Base-by-base conservation (phyloP, 2,113 vertebrate species). In the Calidris pygmaea region DNA sequence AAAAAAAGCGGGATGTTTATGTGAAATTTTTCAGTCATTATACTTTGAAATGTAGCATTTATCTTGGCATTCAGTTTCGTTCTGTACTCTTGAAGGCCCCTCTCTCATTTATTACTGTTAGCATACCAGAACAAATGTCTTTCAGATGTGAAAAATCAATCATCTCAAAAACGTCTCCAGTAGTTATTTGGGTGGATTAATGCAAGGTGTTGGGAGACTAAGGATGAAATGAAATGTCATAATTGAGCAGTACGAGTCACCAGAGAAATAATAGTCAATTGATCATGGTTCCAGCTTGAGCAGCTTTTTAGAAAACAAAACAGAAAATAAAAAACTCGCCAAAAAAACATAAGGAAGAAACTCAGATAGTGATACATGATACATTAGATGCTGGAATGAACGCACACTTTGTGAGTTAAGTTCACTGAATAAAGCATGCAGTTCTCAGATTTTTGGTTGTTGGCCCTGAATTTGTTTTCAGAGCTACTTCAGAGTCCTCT, bases 111-210 rank as follows among this genome's bases (percentile, higher is more conserved):
- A 90, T 97, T 98, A 77, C 89, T 89, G 96, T 97, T 97, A 97
- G 91, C 95, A 97, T 94, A 96, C 93, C 92, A 95, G 97, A 98
- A 95, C 88, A 97, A 98, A 98, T 97, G 88, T 96, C 92, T 98
- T 98, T 98, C 96, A 98, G 96, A 97, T 97, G 95, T 97, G 93
- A 98, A 96, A 97, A 97, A 97, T 98, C 92, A 97, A 95, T 98
- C 95, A 96, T 96, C 97, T 96, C 80, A 45, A 91, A 98, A 96
- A 95, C 26, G 43, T 77, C 73, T 85, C 73, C 76, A 92, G 95
- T 95, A 94, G 87, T 97, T 98, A 94, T 94, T 97, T 97, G 79
- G 91, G 79, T 86, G 97, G 96, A 98, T 98, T 97, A 98, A 97
- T 96, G 94, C 75, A 97, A 98, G 95, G 95, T 98, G 93, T 96